Evolutionary conservation across 1,140 invertebrate genomes (phyloP), one percentile per base, ranked within the genome.

Genomic region (Gryon sp.): DNA sequence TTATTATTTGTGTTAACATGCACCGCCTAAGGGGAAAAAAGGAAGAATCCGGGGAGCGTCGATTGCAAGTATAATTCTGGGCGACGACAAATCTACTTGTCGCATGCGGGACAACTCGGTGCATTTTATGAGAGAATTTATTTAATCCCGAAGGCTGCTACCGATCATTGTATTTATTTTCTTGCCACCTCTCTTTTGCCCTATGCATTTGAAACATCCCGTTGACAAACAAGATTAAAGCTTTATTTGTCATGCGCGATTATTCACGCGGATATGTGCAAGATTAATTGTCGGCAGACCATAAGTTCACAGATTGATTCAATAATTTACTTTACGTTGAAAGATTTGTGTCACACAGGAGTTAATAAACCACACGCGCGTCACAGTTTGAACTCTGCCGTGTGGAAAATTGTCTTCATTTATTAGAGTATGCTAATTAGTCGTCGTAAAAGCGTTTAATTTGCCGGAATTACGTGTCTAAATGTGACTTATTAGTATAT

Each of bases 101-200:
- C 18, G 60, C 8, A 16, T 69, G 60, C 19, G 5, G 79, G 32
- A 73, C 83, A 80, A 80, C 78, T 70, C 80, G 78, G 62, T 81
- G 86, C 86, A 87, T 87, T 86, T 86, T 84, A 87, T 87, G 84
- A 87, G 82, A 82, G 86, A 84, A 87, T 87, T 87, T 84, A 73
- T 66, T 66, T 76, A 77, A 83, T 80, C 73, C 77, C 41, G 30
- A 20, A 28, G 57, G 63, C 68, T 50, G 28, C 69, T 65, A 57
- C 34, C 53, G 18, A 22, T 48, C 81, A 79, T 78, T 78, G 76
- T 77, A 55, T 55, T 59, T 66, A 45, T 77, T 70, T n/a, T n/a
- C n/a, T n/a, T n/a, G n/a, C n/a, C n/a, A n/a, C n/a, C n/a, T n/a
- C n/a, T n/a, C n/a, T n/a, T n/a, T n/a, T n/a, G n/a, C n/a, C 60